Evolutionary conservation across 2,797 vertebrate species (phyloP).

Genomic region (Taeniopygia guttata): DNA sequence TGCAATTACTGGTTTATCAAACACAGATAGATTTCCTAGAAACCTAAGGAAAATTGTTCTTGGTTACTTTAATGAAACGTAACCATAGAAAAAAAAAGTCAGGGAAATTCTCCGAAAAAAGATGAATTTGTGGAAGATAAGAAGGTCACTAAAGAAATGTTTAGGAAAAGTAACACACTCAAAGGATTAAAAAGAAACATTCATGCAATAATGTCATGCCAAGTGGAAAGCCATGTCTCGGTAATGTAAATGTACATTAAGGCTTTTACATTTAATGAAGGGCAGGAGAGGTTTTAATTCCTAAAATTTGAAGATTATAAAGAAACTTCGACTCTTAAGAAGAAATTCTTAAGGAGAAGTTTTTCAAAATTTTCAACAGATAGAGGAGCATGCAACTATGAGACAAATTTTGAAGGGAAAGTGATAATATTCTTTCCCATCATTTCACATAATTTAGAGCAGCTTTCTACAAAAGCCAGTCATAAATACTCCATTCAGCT

Average conservation of each 20-base stretch:
- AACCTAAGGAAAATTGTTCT: neutral
- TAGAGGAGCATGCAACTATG: neutral
- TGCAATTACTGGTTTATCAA: constrained; percentile 2
- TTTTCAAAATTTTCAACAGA: neutral
- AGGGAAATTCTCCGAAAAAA: neutral
- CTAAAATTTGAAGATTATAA: neutral
- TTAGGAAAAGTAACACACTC: neutral
- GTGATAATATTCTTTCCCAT: neutral
- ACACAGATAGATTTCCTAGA: neutral
- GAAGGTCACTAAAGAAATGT: neutral
- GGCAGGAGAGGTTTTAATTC: neutral
- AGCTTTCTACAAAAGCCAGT: neutral
- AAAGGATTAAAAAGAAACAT: neutral
- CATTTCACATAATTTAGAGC: neutral
- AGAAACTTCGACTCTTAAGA: neutral
- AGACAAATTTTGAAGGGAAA: neutral
- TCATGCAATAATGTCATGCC: neutral
- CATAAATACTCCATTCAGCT: neutral
- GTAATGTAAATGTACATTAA: neutral
- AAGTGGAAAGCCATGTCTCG: neutral
- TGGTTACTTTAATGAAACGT: neutral
- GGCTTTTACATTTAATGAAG: neutral
- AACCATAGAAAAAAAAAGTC: neutral
- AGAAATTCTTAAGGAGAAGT: neutral
- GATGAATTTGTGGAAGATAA: neutral